Evolutionary conservation across 1,140 invertebrate genomes (phyloP).

Genomic region (Bombus picipes): DNA sequence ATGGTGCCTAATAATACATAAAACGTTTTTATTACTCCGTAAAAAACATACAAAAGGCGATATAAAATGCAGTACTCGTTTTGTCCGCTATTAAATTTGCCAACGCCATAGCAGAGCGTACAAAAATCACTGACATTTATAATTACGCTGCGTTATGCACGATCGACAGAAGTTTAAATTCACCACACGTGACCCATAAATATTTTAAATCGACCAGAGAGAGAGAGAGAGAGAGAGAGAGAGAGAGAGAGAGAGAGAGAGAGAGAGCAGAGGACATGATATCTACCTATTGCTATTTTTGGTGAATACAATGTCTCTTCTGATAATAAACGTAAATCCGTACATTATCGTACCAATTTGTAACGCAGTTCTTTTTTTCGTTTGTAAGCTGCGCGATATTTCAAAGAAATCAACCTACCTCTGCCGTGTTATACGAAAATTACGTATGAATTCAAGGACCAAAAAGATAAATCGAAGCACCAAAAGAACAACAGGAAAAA

Average conservation of each 20-base stretch:
- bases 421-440: neutral
- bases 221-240: too few species aligned
- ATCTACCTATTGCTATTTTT: too few species aligned
- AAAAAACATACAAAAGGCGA: neutral
- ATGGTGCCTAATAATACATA: neutral
- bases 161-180: neutral
- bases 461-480: neutral
- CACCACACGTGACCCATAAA: neutral
- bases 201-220: neutral
- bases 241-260: too few species aligned
- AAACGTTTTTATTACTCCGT: constrained; percentile 1
- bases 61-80: neutral
- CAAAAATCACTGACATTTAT: neutral
- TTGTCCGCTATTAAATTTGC: neutral
- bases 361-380: neutral
- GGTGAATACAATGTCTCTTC: too few species aligned
- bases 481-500: neutral
- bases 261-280: too few species aligned
- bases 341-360: neutral
- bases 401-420: neutral
- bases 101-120: neutral
- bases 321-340: neutral
- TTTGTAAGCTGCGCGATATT: neutral
- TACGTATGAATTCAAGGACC: neutral
- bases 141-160: neutral